A percentile compares a stretch with the other conserved stretches of the same genome.
Conservation (phyloP, 2,113 vertebrate genomes). For the Gobiocypris rarus region DNA sequence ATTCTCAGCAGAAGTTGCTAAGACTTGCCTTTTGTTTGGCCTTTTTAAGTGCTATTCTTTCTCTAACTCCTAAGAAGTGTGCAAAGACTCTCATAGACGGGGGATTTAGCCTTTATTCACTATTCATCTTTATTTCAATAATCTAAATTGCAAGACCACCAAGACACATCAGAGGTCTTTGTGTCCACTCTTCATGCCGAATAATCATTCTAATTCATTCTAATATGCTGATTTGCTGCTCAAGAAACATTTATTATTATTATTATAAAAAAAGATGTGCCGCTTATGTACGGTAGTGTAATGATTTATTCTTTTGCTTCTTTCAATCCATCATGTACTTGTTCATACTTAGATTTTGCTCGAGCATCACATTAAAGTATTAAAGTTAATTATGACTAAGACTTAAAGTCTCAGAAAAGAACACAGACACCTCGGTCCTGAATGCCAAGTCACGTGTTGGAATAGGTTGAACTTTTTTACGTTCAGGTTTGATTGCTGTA, state of each 20-base stretch:
- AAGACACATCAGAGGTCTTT: constrained; percentile 24
- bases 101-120: constrained; percentile 7
- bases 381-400: constrained; percentile 7
- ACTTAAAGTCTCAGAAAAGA: not conserved
- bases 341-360: constrained; percentile 8
- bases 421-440: constrained; percentile 12
- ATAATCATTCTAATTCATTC: not conserved
- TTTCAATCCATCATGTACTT: constrained; percentile 5
- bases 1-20: constrained; percentile 31
- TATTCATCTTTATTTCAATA: constrained; percentile 33
- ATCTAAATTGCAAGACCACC: constrained; percentile 47
- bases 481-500: constrained; percentile 23
- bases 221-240: not conserved
- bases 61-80: constrained; percentile 1
- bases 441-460: constrained; percentile 27
- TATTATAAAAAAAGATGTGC: no score
- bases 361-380: not conserved
- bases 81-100: not conserved
- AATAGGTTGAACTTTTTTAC: constrained; percentile 12
- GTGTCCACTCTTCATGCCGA: not conserved
- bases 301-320: not conserved
- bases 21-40: constrained; percentile 42
- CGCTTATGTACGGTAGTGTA: not conserved
- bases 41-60: constrained; percentile 20
- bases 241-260: not conserved